Evolutionary conservation across 2,888 invertebrate species (phyloP), one percentile per base, ranked within the genome.

Genomic region (Onthophagus sagittarius): DNA sequence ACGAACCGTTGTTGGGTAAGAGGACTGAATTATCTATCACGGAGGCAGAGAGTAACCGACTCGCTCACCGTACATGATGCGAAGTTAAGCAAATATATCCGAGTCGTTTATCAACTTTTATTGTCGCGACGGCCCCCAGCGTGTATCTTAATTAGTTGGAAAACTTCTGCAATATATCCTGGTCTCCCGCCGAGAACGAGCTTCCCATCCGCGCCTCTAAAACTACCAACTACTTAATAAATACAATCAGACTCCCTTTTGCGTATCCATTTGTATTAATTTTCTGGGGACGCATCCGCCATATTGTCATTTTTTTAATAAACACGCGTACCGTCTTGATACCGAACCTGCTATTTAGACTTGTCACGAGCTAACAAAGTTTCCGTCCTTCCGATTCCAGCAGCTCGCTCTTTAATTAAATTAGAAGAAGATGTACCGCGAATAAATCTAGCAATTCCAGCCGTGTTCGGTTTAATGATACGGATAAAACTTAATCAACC

Each of bases 91-190:
- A 31, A 67, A 67, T 67, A 67, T 23, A 67, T 67, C 32, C 67
- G 31, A 23, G 67, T 23, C 67, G 32, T 67, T 67, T 67, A 67
- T 67, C 67, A 67, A 67, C 67, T 67, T 67, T 67, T 67, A 67
- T 67, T 15, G 67, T 67, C 67, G 67, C 67, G 31, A 32, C 67
- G 32, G 32, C 33, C 63, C 70, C 63, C 39, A 13, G 64, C 72
- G 72, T 70, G 70, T 73, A 73, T 73, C 72, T 73, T 73, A 73
- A 73, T 73, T 73, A 73, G 72, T 15, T 63, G 70, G 62, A 70
- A 62, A 73, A 73, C 63, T 73, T 73, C 70, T 15, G 69, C 72
- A 70, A 73, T 73, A 73, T 70, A 73, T 73, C 70, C 69, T 64
- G 39, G 39, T 53, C 39, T 53, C 39, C 39, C 39, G 31, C 67